phyloP scores from a whole-genome alignment of 2,888 invertebrate genomes.

The Sarcophaga rosellei region DNA sequence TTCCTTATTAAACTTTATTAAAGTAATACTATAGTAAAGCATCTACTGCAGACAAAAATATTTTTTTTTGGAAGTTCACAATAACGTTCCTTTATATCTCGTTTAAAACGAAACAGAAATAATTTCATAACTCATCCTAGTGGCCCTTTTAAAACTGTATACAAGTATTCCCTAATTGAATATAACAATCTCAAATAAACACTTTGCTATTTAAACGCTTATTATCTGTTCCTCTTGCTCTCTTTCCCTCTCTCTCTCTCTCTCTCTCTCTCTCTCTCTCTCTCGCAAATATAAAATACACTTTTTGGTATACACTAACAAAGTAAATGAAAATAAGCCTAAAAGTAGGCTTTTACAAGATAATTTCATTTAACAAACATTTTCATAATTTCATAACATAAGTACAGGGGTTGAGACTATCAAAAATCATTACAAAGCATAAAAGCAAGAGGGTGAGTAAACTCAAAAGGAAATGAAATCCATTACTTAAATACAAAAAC shows the following conservation, averaged over 20 bases:
- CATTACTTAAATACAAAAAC: no score
- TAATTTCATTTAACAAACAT: conserved; percentile 61
- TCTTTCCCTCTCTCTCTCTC: background rate
- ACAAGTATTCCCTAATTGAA: conserved; percentile 46
- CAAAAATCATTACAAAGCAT: background rate
- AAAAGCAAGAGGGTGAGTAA: background rate
- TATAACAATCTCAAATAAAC: conserved; percentile 21
- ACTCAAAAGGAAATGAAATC: background rate
- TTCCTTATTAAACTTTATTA: no score
- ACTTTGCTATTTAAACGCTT: background rate
- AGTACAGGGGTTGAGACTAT: background rate
- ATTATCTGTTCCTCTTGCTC: no score
- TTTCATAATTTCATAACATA: conserved; percentile 38
- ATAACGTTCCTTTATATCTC: conserved; percentile 6
- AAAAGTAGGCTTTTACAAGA: conserved; percentile 55
- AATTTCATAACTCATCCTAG: conserved; percentile 15
- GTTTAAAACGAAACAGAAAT: background rate
- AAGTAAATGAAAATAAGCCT: conserved; percentile 9
- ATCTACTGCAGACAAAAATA: no score
- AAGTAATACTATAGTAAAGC: no score
- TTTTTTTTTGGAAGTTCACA: background rate
- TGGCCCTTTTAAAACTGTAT: background rate
- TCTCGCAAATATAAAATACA: background rate
- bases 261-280: background rate
- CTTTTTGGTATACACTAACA: background rate